A percentile compares a stretch with the other conserved stretches of the same genome.
phyloP scores from a whole-genome alignment of 2,113 vertebrate species.

The Hippocampus mohnikei region DNA sequence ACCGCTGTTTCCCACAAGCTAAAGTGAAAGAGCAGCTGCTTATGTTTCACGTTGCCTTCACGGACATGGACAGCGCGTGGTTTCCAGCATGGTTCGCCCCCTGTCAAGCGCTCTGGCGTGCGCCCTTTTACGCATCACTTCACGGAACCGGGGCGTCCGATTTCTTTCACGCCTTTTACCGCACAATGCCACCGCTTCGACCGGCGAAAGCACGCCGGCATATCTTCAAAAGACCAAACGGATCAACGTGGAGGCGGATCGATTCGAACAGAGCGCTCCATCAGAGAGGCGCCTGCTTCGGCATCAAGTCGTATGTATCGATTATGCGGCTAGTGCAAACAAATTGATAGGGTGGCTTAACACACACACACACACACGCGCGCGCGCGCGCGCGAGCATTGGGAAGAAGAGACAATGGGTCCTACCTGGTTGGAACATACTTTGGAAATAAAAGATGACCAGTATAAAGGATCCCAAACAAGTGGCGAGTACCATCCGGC shows the following conservation, averaged over 20 bases:
- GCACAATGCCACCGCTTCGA: constrained; percentile 7
- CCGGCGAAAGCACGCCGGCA: background rate
- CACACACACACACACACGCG: too few species aligned
- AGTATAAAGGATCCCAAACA: constrained; percentile 95
- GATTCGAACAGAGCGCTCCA: background rate
- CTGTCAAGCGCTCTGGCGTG: background rate
- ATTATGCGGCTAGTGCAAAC: background rate
- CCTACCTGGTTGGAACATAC: constrained; percentile 99
- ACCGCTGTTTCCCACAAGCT: background rate
- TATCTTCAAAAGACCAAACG: constrained; percentile 11
- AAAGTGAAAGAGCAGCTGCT: background rate
- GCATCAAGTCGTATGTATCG: background rate
- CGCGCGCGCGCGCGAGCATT: background rate
- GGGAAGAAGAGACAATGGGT: constrained; percentile 18
- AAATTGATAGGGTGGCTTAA: background rate
- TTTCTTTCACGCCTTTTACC: background rate
- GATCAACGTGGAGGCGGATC: background rate
- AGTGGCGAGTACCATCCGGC: constrained; percentile 93
- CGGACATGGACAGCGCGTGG: background rate
- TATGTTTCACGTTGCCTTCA: background rate
- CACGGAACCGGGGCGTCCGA: background rate
- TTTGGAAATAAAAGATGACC: constrained; percentile 99
- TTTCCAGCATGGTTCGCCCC: background rate
- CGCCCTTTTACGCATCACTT: constrained; percentile 4
- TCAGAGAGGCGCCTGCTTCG: background rate